phyloP scores from a whole-genome alignment of 2,888 invertebrate species.

The Sympetrum striolatum region DNA sequence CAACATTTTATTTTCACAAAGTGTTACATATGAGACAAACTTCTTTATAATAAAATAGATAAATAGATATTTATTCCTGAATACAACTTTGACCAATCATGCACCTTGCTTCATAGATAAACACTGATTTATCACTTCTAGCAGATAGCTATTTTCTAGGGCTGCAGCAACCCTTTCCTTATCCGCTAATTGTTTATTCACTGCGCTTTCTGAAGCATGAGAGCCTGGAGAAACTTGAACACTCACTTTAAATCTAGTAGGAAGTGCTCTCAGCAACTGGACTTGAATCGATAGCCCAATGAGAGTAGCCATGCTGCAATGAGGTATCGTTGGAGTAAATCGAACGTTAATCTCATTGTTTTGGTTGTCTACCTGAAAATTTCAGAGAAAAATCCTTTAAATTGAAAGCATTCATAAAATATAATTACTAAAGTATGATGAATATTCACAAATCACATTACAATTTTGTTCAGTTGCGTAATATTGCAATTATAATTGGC shows the following conservation, averaged over 20 bases:
- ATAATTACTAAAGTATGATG: too few species aligned
- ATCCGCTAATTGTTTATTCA: slow-evolving; percentile 97
- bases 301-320: slow-evolving; percentile 98
- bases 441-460: too few species aligned
- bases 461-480: too few species aligned
- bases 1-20: neutral
- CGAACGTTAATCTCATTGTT: slow-evolving; percentile 74
- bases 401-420: neutral
- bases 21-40: neutral
- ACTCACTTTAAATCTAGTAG: slow-evolving; percentile 67
- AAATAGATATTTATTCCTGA: neutral
- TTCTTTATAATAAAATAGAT: neutral
- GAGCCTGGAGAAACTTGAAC: slow-evolving; percentile 91
- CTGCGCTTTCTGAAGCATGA: slow-evolving; percentile 88
- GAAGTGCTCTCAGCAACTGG: slow-evolving; percentile 83
- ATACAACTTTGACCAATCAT: neutral
- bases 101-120: slow-evolving; percentile 57
- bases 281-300: slow-evolving; percentile 92
- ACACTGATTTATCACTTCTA: slow-evolving; percentile 95
- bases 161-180: slow-evolving; percentile 98
- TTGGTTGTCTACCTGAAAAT: slow-evolving; percentile 72
- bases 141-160: slow-evolving; percentile 88
- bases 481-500: too few species aligned
- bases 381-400: neutral
- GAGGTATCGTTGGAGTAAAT: slow-evolving; percentile 98